Evolutionary conservation across 2,888 invertebrate species (phyloP).

Genomic region (Pachycephus smyrnensis): DNA sequence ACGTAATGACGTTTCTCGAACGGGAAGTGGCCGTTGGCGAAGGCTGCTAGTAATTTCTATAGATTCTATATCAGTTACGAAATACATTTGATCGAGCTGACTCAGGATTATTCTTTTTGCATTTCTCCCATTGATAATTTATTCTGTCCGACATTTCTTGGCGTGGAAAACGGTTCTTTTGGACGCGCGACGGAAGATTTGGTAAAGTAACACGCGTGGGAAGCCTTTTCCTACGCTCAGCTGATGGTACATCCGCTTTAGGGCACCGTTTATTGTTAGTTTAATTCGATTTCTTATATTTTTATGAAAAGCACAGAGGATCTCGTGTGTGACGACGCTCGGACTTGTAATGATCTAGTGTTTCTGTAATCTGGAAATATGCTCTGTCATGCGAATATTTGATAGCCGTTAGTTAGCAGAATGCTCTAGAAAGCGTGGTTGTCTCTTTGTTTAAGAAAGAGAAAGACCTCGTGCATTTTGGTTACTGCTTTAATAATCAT

Average conservation of each 20-base stretch:
- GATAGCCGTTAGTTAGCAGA: slow-evolving; percentile 31
- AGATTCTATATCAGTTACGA: background rate
- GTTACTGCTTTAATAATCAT: slow-evolving; percentile 19
- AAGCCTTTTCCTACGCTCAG: background rate
- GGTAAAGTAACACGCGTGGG: background rate
- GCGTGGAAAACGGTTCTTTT: slow-evolving; percentile 10
- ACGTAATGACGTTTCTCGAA: background rate
- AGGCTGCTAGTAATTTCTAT: background rate
- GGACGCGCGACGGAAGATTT: background rate
- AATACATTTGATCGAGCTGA: background rate
- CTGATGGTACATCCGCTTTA: background rate
- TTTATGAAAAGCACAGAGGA: background rate
- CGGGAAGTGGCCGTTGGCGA: background rate
- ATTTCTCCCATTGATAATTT: background rate
- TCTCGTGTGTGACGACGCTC: background rate
- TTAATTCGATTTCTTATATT: background rate
- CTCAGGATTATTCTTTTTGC: background rate
- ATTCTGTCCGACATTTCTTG: background rate
- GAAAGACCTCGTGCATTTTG: background rate
- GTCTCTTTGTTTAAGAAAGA: background rate
- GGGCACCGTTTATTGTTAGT: background rate
- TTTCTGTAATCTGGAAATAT: slow-evolving; percentile 12
- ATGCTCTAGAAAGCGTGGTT: slow-evolving; percentile 22
- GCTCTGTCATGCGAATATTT: slow-evolving; percentile 31
- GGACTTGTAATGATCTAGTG: background rate